Evolutionary conservation across 1,140 invertebrate genomes (phyloP).

Genomic region (Microplitis demolitor): DNA sequence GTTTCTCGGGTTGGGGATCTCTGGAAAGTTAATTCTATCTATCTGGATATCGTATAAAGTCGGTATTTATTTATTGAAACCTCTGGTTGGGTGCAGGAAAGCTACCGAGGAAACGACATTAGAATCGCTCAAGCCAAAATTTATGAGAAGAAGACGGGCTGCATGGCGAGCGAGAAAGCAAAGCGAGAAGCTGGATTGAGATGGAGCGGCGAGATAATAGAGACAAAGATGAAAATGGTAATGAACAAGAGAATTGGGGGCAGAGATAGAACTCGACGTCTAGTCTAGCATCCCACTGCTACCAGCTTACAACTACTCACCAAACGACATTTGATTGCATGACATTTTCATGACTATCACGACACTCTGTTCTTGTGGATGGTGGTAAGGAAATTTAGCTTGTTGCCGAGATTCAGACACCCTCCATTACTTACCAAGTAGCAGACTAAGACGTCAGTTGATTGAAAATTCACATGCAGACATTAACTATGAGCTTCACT

Average conservation of each 20-base stretch:
- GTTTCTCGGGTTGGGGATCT: neutral
- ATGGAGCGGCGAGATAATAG: no score
- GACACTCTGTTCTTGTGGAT: neutral
- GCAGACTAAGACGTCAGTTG: neutral
- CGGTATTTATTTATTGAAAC: no score
- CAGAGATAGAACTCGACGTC: neutral
- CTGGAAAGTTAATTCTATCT: neutral
- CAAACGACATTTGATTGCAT: conserved; percentile 16
- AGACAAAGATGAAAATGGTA: no score
- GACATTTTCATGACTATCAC: conserved; percentile 18
- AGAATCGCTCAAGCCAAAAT: no score
- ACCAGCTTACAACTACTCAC: no score
- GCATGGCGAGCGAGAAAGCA: no score
- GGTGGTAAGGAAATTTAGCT: neutral
- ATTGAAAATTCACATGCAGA: neutral
- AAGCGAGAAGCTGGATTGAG: no score
- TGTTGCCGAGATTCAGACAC: neutral
- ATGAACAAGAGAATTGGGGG: no score
- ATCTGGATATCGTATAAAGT: neutral
- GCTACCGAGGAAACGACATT: no score
- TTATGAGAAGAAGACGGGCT: no score
- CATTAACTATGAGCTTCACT: neutral
- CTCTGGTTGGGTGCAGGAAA: no score
- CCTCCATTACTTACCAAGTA: neutral
- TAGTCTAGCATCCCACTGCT: no score